Evolutionary conservation across 2,888 invertebrate species (phyloP), one percentile per base, ranked within the genome.

Genomic region (Heliconius erato): DNA sequence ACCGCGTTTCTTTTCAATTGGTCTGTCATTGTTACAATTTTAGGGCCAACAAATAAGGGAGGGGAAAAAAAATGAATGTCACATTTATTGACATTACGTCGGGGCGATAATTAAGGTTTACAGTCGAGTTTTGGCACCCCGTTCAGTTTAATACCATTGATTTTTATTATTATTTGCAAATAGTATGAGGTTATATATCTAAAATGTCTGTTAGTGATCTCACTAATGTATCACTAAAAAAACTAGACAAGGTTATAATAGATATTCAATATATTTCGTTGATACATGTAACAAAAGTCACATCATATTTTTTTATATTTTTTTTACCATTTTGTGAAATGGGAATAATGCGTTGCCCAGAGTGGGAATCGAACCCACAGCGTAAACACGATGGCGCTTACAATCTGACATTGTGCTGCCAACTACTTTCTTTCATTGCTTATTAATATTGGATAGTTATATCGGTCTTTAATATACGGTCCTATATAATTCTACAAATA

Each of bases 11-110:
- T 84, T 69, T 65, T 84, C 84, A 86, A 23, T 85, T 91, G 89
- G 93, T 86, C 87, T 82, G 81, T 83, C 80, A 84, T 85, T 89
- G 87, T 91, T 91, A 89, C 92, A 93, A 93, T 93, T 94, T 95
- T 94, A 92, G 95, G 94, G 94, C 92, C 91, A 92, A 94, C 94
- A 94, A 95, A 95, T 94, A 94, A 94, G 92, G 91, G 91, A 93
- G 92, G 94, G 95, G 92, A 91, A 94, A 91, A 92, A 91, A 92
- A 91, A 90, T 89, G 88, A 93, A 92, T 91, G 92, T 93, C 92
- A 93, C 91, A 92, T 94, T 94, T 95, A 95, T 94, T 95, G 95
- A 95, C 94, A 94, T 94, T 95, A 93, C 90, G 92, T 91, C 91
- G 90, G 90, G n/a, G 91, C 92, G 91, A 93, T 95, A 94, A 94